A percentile compares a stretch with the other conserved stretches of the same genome.
Evolutionary conservation across 2,888 invertebrate genomes (phyloP).

Genomic region (Agrypnus murinus): DNA sequence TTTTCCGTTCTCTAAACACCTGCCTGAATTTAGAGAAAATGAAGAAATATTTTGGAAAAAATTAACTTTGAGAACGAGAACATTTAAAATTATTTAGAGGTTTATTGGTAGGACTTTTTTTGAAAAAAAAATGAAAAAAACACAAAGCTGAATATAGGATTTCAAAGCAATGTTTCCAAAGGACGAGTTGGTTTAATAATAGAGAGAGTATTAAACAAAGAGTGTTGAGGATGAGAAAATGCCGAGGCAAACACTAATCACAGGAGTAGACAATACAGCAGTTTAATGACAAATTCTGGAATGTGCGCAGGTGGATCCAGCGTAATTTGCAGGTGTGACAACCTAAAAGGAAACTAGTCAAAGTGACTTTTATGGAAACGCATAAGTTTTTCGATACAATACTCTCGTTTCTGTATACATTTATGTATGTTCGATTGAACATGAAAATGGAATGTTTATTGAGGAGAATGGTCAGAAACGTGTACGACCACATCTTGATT

Average conservation of each 20-base stretch:
- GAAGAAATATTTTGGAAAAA: neutral
- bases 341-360: constrained; percentile 25
- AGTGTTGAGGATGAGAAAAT: neutral
- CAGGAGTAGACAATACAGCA: constrained; percentile 8
- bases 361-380: too few species aligned
- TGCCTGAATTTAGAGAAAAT: neutral
- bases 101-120: too few species aligned
- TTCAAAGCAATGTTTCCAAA: neutral
- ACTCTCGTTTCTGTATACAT: too few species aligned
- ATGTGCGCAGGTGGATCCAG: constrained; percentile 35
- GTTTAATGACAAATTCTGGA: constrained; percentile 28
- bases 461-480: too few species aligned
- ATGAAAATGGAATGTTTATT: too few species aligned
- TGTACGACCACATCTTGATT: too few species aligned
- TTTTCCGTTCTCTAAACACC: neutral
- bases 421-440: too few species aligned
- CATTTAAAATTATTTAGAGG: too few species aligned
- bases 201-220: neutral
- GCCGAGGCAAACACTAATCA: constrained; percentile 2
- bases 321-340: constrained; percentile 24
- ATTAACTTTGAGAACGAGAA: neutral
- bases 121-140: neutral
- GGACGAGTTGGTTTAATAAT: neutral
- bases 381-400: too few species aligned
- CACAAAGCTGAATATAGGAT: neutral